Evolutionary conservation across 2,797 vertebrate species (phyloP).

Genomic region (Paedocypris micromegethes): DNA sequence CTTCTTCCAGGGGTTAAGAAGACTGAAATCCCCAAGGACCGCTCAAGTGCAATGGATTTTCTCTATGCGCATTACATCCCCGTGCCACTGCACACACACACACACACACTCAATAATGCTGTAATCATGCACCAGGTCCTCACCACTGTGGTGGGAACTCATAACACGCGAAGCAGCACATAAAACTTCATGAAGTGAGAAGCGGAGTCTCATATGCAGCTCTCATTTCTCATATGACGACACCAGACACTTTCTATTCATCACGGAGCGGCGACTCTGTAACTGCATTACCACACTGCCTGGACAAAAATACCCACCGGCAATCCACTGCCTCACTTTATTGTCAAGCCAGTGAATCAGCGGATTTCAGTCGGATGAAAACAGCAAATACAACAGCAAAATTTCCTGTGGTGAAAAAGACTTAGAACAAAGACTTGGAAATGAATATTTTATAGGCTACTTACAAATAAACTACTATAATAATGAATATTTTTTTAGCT

Average conservation of each 20-base stretch:
- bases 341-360: constrained; percentile 50
- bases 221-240: constrained; percentile 44
- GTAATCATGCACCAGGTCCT: constrained; percentile 35
- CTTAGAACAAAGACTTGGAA: no score
- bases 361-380: constrained; percentile 33
- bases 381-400: constrained; percentile 13
- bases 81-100: constrained; percentile 45
- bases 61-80: constrained; percentile 55
- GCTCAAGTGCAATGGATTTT: constrained; percentile 54
- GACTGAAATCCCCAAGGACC: constrained; percentile 57
- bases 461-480: no score
- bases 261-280: constrained; percentile 43
- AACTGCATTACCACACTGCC: constrained; percentile 38
- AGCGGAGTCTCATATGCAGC: constrained; percentile 7
- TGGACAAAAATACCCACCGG: constrained; percentile 40
- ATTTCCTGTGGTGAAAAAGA: constrained; percentile 4
- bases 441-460: no score
- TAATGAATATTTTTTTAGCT: no score
- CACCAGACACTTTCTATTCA: constrained; percentile 46
- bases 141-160: constrained; percentile 14
- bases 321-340: constrained; percentile 44
- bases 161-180: constrained; percentile 27
- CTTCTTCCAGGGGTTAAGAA: constrained; percentile 31
- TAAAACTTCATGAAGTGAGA: constrained; percentile 36
- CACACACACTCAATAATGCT: constrained; percentile 8